phyloP scores from a whole-genome alignment of 2,888 invertebrate species.

The Thyatira batis region DNA sequence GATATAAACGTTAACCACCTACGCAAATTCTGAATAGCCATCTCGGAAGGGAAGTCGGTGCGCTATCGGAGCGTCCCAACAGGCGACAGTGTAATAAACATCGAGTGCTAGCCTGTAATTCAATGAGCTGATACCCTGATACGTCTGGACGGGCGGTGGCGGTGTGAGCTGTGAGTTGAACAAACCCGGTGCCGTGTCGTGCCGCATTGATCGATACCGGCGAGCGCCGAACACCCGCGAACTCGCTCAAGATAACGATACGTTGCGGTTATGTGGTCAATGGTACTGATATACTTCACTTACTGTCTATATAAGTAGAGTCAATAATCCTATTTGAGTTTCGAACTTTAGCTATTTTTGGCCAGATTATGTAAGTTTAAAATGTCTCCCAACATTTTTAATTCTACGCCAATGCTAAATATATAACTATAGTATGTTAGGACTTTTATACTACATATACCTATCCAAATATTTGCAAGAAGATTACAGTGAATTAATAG shows the following conservation, averaged over 20 bases:
- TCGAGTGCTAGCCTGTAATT: constrained; percentile 4
- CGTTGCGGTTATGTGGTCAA: not conserved
- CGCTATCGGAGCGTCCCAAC: not conserved
- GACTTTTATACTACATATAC: no score
- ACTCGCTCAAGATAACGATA: not conserved
- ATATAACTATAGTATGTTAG: no score
- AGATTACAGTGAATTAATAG: no score
- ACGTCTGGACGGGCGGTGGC: constrained; percentile 31
- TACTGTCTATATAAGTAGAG: not conserved
- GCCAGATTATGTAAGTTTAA: no score
- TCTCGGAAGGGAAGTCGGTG: not conserved
- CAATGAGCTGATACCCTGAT: constrained; percentile 3
- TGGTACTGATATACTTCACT: not conserved
- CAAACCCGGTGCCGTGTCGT: constrained; percentile 25
- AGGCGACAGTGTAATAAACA: not conserved
- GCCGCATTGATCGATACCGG: constrained; percentile 44
- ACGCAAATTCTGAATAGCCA: not conserved
- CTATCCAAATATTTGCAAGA: no score
- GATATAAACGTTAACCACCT: not conserved
- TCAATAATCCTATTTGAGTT: not conserved
- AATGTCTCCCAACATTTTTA: no score
- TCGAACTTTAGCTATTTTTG: not conserved
- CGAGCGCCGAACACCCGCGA: constrained; percentile 8
- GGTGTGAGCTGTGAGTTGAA: constrained; percentile 21
- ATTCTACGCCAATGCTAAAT: no score